phyloP scores from a whole-genome alignment of 2,888 invertebrate species.

The Trichogramma evanescens region DNA sequence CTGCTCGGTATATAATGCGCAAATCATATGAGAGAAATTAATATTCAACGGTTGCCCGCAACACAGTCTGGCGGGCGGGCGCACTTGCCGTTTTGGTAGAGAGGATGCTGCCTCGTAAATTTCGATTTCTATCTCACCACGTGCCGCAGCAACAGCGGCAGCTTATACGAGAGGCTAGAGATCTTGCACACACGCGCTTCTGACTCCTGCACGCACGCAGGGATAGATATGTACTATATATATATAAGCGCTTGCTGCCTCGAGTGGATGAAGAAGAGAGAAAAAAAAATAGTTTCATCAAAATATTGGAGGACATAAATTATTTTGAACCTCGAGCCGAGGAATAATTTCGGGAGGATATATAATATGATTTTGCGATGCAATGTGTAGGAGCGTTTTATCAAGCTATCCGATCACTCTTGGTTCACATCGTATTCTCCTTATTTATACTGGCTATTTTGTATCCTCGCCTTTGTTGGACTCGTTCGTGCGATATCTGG shows the following conservation, averaged over 20 bases:
- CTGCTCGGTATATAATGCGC: neutral
- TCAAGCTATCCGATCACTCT: too few relatives aligned
- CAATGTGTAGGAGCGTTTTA: too few relatives aligned
- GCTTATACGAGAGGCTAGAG: neutral
- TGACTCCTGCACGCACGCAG: neutral
- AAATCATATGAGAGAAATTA: constrained; percentile 13
- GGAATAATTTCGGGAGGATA: too few relatives aligned
- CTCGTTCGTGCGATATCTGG: too few relatives aligned
- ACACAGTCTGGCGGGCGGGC: too few relatives aligned
- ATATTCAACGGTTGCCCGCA: constrained; percentile 5
- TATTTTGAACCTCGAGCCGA: constrained; percentile 1
- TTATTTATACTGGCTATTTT: too few relatives aligned
- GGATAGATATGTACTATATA: neutral
- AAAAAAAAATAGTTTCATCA: constrained; percentile 12
- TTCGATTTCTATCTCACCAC: constrained; percentile 8
- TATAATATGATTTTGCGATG: too few relatives aligned
- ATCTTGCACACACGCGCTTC: neutral
- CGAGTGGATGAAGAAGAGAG: neutral
- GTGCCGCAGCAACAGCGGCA: neutral
- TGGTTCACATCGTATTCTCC: too few relatives aligned
- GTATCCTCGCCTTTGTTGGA: too few relatives aligned
- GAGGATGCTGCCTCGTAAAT: constrained; percentile 9
- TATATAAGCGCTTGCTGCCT: neutral
- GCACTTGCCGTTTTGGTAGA: neutral
- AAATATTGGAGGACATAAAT: constrained; percentile 19